Evolutionary conservation across 2,113 vertebrate genomes (phyloP).

Genomic region (Macroglossus sobrinus): DNA sequence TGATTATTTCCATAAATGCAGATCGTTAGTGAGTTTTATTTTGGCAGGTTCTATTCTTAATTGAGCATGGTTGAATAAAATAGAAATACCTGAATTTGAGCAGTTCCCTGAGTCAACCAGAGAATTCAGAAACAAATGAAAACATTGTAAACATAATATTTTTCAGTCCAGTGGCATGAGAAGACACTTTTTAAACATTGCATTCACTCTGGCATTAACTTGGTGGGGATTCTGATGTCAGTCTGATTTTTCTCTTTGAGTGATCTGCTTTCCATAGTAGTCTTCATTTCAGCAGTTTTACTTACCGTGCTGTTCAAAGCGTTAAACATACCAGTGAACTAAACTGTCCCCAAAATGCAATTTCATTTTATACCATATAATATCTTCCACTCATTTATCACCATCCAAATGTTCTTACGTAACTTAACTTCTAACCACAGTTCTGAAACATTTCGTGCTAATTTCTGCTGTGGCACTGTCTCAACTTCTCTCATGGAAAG

Average conservation of each 20-base stretch:
- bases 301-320: constrained; percentile 52
- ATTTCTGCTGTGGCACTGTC: constrained; percentile 50
- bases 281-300: constrained; percentile 67
- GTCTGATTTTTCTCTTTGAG: constrained; percentile 55
- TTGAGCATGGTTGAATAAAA: constrained; percentile 56
- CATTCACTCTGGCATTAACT: background rate
- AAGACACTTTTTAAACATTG: background rate
- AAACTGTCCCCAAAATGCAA: constrained; percentile 63
- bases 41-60: constrained; percentile 55
- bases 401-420: constrained; percentile 64
- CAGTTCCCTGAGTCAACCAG: constrained; percentile 37
- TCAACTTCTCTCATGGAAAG: background rate
- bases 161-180: background rate
- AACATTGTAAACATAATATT: constrained; percentile 34
- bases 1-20: constrained; percentile 56
- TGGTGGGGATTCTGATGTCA: constrained; percentile 54
- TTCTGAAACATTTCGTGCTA: constrained; percentile 54
- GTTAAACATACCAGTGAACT: constrained; percentile 67
- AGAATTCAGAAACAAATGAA: constrained; percentile 60
- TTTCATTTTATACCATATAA: constrained; percentile 70
- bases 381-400: constrained; percentile 68
- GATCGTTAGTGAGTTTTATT: constrained; percentile 58
- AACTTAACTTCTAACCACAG: constrained; percentile 58
- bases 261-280: constrained; percentile 51
- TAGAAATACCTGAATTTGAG: constrained; percentile 69